phyloP scores from a whole-genome alignment of 2,888 invertebrate genomes.

The Sinhomidia bicolor region DNA sequence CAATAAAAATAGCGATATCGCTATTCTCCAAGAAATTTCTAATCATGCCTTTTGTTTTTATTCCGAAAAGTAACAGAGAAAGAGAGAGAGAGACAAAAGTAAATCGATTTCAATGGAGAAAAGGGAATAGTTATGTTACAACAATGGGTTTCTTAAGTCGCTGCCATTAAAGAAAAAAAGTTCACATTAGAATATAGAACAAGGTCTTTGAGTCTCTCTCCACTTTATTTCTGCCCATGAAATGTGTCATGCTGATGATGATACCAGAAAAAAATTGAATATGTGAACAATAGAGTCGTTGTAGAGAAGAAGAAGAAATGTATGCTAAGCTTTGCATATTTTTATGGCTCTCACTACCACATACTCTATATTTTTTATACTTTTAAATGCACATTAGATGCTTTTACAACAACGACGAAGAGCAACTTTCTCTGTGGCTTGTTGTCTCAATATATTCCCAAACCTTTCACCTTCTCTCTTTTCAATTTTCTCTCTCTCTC shows the following conservation, averaged over 20 bases:
- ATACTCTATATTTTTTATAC: not conserved
- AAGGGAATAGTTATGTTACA: slow-evolving; percentile 18
- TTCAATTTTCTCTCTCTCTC: slow-evolving; percentile 52
- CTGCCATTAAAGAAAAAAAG: slow-evolving; percentile 19
- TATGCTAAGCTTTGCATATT: not conserved
- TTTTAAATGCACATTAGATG: slow-evolving; percentile 14
- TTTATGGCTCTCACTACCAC: not conserved
- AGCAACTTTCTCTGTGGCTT: slow-evolving; percentile 45
- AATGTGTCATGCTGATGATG: not conserved
- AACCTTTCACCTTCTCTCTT: slow-evolving; percentile 59
- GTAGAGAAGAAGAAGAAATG: not conserved
- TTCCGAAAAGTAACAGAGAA: not conserved
- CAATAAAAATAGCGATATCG: too few relatives aligned
- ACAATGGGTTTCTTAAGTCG: slow-evolving; percentile 42
- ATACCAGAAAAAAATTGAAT: not conserved
- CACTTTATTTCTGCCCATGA: not conserved
- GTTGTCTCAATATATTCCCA: slow-evolving; percentile 45
- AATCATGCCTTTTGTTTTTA: slow-evolving; percentile 49
- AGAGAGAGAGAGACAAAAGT: slow-evolving; percentile 40
- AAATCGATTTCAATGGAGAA: slow-evolving; percentile 33
- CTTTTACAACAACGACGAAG: not conserved
- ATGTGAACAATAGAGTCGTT: not conserved
- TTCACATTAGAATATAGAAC: slow-evolving; percentile 18
- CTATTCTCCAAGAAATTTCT: too few relatives aligned
- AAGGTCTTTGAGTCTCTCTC: slow-evolving; percentile 24